Evolutionary conservation across 53 echinoderm and acorn worm species (phyloP), one percentile per base, ranked within the genome.

Genomic region (Astropecten irregularis): DNA sequence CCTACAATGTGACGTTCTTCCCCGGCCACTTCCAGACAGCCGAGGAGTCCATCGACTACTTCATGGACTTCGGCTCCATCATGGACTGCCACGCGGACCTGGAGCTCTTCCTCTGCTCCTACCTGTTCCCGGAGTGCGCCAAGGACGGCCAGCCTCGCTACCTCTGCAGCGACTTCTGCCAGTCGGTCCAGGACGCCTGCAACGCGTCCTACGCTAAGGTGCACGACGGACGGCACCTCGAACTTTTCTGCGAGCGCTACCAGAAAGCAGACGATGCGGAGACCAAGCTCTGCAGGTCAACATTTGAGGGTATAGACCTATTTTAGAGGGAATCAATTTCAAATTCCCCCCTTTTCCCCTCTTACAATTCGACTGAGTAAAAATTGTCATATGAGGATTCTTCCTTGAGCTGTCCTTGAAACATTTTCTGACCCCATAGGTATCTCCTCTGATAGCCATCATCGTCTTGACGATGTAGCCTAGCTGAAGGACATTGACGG

Each of bases 41-140:
- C 9, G 84, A 84, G 62, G 86, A 85, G 22, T 51, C 86, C 9
- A 50, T 85, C 29, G 76, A 64, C 26, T 52, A 26, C n/a, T 85
- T 37, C 66, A 52, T 50, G 37, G 36, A 62, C 29, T 85, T 74
- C 76, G 20, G n/a, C 5, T n/a, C 66, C 9, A 50, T 65, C 42
- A 44, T 55, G 51, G 42, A 35, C 37, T 85, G 86, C 32, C 86
- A 85, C 49, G 15, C 56, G 6, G 40, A 85, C 37, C 16, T 65
- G 26, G 33, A 66, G 46, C 49, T 35, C 30, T 89, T 91, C 8
- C 63, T 86, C 5, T 91, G 91, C 50, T 65, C 73, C 22, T 61
- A 76, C 46, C 28, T 91, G 9, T 91, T 83, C 68, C 87, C 91
- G 1, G 84, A 84, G 64, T 89, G 89, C 66, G 50, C 49, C 1